Evolutionary conservation across 35 echinoderm and acorn worm species (phyloP).

Genomic region (Holothuria glaberrima): DNA sequence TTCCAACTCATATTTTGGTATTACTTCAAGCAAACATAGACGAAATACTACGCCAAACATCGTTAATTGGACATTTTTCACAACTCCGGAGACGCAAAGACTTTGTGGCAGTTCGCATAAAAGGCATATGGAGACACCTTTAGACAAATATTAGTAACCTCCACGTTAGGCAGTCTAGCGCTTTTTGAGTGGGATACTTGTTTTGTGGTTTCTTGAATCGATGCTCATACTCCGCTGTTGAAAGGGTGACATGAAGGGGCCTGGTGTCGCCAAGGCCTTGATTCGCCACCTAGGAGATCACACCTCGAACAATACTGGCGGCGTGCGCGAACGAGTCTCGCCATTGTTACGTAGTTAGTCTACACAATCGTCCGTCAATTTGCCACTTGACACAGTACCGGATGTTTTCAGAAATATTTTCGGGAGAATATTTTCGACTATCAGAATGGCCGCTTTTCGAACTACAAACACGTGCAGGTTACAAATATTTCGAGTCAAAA

Average conservation of each 20-base stretch:
- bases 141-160: slow-evolving; percentile 40
- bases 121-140: slow-evolving; percentile 46
- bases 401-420: slow-evolving; percentile 49
- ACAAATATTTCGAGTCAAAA: too few species aligned
- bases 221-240: background rate
- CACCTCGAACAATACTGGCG: slow-evolving; percentile 23
- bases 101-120: slow-evolving; percentile 25
- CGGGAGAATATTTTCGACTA: slow-evolving; percentile 21
- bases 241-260: slow-evolving; percentile 25
- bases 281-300: slow-evolving; percentile 23
- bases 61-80: slow-evolving; percentile 49
- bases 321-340: slow-evolving; percentile 26
- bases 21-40: too few species aligned
- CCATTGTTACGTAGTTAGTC: slow-evolving; percentile 27
- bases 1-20: too few species aligned
- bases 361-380: slow-evolving; percentile 43
- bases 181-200: too few species aligned
- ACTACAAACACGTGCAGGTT: slow-evolving; percentile 17
- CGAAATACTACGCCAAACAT: slow-evolving; percentile 13
- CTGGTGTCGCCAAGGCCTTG: slow-evolving; percentile 38
- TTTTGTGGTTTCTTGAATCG: slow-evolving; percentile 31
- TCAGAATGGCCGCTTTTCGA: slow-evolving; percentile 33
- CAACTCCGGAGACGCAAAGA: slow-evolving; percentile 41
- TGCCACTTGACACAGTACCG: slow-evolving; percentile 28
- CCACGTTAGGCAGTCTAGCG: background rate